A percentile compares a stretch with the other conserved stretches of the same genome.
Conservation (phyloP, 1,140 invertebrate genomes). For the Meloidogyne floridensis region DNA sequence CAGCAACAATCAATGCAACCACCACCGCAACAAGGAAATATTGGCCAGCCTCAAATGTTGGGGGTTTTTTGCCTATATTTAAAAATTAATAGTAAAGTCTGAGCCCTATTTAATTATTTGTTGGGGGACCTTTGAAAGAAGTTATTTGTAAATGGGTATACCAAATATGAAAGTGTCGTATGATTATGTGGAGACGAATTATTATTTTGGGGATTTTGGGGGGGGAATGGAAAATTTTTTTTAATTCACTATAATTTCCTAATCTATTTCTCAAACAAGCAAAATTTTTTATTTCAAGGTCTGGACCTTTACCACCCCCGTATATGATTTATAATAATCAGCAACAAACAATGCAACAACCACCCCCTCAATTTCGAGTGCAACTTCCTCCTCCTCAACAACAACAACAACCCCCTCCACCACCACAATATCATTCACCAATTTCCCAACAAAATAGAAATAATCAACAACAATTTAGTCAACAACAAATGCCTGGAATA, state of each 20-base stretch:
- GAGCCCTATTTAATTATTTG: too few species aligned
- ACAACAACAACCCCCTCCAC: conserved; percentile 12
- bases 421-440: conserved; percentile 3
- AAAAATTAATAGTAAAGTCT: too few species aligned
- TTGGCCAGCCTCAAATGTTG: not conserved
- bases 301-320: not conserved
- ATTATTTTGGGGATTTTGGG: too few species aligned
- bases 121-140: too few species aligned
- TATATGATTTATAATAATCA: conserved; percentile 4
- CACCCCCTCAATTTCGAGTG: not conserved
- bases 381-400: not conserved
- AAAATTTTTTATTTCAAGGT: not conserved
- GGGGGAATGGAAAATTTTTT: too few species aligned
- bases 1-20: conserved; percentile 15
- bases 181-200: too few species aligned
- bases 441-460: not conserved
- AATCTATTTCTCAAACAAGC: not conserved
- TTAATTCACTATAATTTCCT: too few species aligned
- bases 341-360: conserved; percentile 11
- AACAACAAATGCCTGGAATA: not conserved
- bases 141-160: too few species aligned
- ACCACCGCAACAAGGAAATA: not conserved
- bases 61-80: too few species aligned
- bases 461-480: not conserved
- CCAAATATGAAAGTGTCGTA: too few species aligned